Evolutionary conservation across 2,113 vertebrate genomes (phyloP), one percentile per base, ranked within the genome.

Genomic region (Apistogramma diplotaenia): DNA sequence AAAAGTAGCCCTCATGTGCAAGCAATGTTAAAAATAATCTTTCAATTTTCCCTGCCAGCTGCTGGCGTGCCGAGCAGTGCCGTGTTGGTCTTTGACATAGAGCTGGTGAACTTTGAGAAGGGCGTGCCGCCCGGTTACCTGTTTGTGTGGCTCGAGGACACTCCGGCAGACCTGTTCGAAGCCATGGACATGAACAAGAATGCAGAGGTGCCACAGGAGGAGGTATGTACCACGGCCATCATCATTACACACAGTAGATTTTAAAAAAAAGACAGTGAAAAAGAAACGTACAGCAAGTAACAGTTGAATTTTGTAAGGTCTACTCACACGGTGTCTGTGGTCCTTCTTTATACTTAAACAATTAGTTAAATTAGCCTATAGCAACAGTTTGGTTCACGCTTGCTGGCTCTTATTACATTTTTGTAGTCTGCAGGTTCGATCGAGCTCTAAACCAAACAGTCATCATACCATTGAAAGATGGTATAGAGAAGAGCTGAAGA

Each of bases 51-150:
- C 62, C 11, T 43, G 1, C 58, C 87, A 99, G 98, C 96, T 55
- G 92, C 95, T 3, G 96, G 96, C 0, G 97, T 99, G 21, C 98
- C 98, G 0, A 94, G 97, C 86, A 99, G 98, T 0, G 98, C 98
- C 0, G 98, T 99, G 90, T 91, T 99, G 31, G 93, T 92, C 23
- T 99, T 99, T 21, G 97, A 99, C 76, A 91, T 99, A 51, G 97
- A 99, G 84, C 87, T 99, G 92, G 8, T 97, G 35, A 95, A 93
- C 78, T 84, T 96, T 81, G 95, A 98, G 91, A 97, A 97, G 8
- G 98, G 98, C 0, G 93, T 99, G 13, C 98, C 98, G 0, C 92
- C 96, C 0, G 98, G 98, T 2, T 99, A 99, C 91, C 90, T 99
- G 83, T 99, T 99, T 40, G 95, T 99, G 86, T 99, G 98, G 98